Evolutionary conservation across 2,888 invertebrate genomes (phyloP), one percentile per base, ranked within the genome.

Genomic region (Erebia aethiops): DNA sequence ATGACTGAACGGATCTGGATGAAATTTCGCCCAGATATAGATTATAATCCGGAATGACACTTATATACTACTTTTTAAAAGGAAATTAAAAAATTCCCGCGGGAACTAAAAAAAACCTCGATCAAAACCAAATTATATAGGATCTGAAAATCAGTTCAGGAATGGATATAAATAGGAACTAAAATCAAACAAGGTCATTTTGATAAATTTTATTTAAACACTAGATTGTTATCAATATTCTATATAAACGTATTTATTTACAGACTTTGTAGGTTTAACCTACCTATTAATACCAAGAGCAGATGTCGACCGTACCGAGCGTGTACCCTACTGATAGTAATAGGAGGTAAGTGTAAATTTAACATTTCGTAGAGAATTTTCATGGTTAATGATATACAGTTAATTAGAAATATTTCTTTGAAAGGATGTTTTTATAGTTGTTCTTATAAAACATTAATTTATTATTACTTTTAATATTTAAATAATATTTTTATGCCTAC

Each of bases 161-260:
- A 54, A 9, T 54, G 13, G 3, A 46, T 13, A 46, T 13, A 3
- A 46, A 16, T 21, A 10, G 9, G n/a, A 54, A 10, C n/a, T 56
- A 56, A 16, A 18, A 43, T 9, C 21, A 43, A 18, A 66, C 43
- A 5, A 43, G 3, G 14, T 54, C 9, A 66, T 9, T 35, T 57
- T 43, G 21, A 66, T 26, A 21, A 21, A 9, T 56, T 66, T 66
- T 66, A 43, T 66, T 57, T 66, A 43, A 56, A 46, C 56, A 46
- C 35, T 66, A 65, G 21, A 18, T 16, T 65, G 21, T 56, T n/a
- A 41, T 43, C 14, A 57, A 16, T 26, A 35, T 18, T 66, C 66
- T 57, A 66, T 43, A n/a, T 56, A 46, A 46, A 57, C 11, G 41
- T 66, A 57, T 57, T 46, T 66, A 66, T 66, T 66, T 66, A 66